Base-by-base conservation (phyloP, 2,888 invertebrate species). In the Osmoderma eremita region DNA sequence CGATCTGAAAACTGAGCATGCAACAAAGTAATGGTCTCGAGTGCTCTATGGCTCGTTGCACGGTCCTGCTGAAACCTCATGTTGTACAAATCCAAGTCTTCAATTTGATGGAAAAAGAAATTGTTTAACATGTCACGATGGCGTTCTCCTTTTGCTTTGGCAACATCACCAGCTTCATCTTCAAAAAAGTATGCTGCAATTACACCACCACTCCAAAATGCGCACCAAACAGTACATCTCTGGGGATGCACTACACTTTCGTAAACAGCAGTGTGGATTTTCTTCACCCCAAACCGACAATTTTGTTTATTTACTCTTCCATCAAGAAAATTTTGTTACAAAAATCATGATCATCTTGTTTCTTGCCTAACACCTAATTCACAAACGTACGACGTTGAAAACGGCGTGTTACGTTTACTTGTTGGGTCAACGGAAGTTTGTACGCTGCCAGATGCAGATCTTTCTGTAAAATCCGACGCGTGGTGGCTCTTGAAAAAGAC, bases 371-470 rank as follows among this genome's bases (percentile, higher is more conserved):
- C 13, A 42, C 42, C 12, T 13, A 42, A 42, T 42, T 42, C 42
- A 42, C 42, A 42, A 42, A 42, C 13, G 42, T 42, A n/a, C 42
- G 42, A 42, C 42, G 42, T 42, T 42, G 42, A 6, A 42, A 42
- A 42, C 13, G 42, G 12, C 10, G 36, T 36, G 5, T 36, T 6
- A 36, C 36, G 5, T 36, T 36, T 36, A 36, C 5, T 36, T 36
- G 36, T 36, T 36, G 36, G 10, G 36, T 36, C 36, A n/a, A n/a
- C n/a, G 5, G 36, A 36, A 36, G 5, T 36, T 36, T 36, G 36
- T 36, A 6, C 10, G 6, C 36, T 36, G 6, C 10, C 36, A 36
- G 36, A 36, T 36, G 36, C 36, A 36, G 5, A 36, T 36, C 10
- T 36, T 36, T 36, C 36, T 36, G 5, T 36, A 36, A 36, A 36